Evolutionary conservation across 2,888 invertebrate species (phyloP).

Genomic region (Leptopterna dolabrata): DNA sequence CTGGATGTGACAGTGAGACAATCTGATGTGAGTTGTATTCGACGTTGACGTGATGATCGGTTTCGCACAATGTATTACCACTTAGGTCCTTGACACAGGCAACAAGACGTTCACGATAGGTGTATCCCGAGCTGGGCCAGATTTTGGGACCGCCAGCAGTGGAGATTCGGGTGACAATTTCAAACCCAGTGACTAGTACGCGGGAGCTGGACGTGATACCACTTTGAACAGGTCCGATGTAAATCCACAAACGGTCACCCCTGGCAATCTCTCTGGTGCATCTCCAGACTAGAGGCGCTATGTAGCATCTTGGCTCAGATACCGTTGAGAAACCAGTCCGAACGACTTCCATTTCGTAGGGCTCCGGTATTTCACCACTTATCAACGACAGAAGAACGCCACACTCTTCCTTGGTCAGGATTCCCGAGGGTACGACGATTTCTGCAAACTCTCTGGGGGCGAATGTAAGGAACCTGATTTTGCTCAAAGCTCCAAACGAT

Average conservation of each 20-base stretch:
- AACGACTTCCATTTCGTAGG: slow-evolving; percentile 62
- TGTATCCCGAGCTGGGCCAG: not conserved
- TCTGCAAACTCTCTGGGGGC: slow-evolving; percentile 66
- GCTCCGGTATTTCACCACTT: not conserved
- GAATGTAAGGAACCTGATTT: slow-evolving; percentile 68
- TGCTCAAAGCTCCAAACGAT: slow-evolving; percentile 68
- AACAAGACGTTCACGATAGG: slow-evolving; percentile 49
- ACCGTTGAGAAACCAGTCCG: slow-evolving; percentile 63
- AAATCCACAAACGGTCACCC: slow-evolving; percentile 57
- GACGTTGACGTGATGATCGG: slow-evolving; percentile 68
- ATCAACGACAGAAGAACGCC: slow-evolving; percentile 15
- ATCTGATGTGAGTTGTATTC: slow-evolving; percentile 69
- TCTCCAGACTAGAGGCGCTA: slow-evolving; percentile 68
- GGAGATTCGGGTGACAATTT: slow-evolving; percentile 66
- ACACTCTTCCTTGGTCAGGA: slow-evolving; percentile 67
- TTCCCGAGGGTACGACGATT: slow-evolving; percentile 67
- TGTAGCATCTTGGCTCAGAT: slow-evolving; percentile 65
- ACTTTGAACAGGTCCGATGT: slow-evolving; percentile 59
- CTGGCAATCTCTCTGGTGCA: slow-evolving; percentile 61
- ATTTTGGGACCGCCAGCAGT: slow-evolving; percentile 15
- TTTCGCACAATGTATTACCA: slow-evolving; percentile 67
- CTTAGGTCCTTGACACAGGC: slow-evolving; percentile 66
- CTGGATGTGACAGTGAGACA: slow-evolving; percentile 68
- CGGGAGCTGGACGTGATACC: slow-evolving; percentile 69
- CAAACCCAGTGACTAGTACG: slow-evolving; percentile 66